Base-by-base conservation (phyloP, 2,888 invertebrate species). In the Callosobruchus maculatus region DNA sequence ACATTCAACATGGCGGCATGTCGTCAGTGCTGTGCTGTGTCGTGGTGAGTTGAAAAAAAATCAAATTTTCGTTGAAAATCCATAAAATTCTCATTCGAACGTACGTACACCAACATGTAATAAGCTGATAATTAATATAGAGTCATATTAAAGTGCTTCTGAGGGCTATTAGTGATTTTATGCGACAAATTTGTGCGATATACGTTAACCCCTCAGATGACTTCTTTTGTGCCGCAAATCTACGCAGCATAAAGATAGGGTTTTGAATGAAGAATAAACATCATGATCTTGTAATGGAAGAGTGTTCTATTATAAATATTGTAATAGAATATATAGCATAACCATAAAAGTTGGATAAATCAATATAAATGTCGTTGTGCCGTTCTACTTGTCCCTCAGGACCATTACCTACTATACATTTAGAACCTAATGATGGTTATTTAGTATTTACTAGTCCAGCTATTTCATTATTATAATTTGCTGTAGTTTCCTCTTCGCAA, bases 1-100 rank as follows among this genome's bases (percentile, higher is more conserved):
- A 93, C 93, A 93, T 93, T 93, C 93, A 95, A 94, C 93, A 95
- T 95, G 95, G 95, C 95, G 95, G 94, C 94, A 93, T 94, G 95
- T 94, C 94, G 93, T 94, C 94, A 94, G 95, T 95, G 95, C 94
- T 94, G 93, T 95, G 95, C 95, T 95, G 95, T 95, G 94, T 95
- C 94, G 95, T 95, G 95, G 95, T 95, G 92, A 94, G 95, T 94
- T 90, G 86, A 85, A 84, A 83, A n/a, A 82, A 84, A 82, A 77
- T 76, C 79, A 82, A 81, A 82, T 83, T 82, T 77, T 79, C 77
- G 79, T 76, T 79, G 80, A 79, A 82, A 82, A 84, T 80, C 78
- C 80, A 72, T 70, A 78, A 83, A 82, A 80, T 77, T 78, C 73
- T 70, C 76, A 73, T 75, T 74, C 77, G 82, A 80, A 49, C 49